A percentile compares a stretch with the other conserved stretches of the same genome.
Conservation (phyloP, 2,888 invertebrate species). For the Drosophila mercatorum region DNA sequence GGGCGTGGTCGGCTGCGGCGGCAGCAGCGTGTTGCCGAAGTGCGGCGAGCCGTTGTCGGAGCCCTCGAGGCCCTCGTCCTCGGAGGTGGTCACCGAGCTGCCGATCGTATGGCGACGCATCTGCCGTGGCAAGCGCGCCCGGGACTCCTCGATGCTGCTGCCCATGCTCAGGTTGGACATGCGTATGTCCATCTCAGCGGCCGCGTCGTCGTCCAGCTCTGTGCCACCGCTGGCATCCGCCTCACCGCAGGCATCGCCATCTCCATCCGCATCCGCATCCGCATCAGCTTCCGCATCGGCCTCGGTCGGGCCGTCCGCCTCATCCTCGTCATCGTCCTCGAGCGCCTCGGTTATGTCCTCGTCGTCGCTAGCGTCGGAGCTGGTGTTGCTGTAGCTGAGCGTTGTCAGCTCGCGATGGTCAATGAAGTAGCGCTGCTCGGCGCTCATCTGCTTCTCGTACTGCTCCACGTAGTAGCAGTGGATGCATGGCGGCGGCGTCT, state of each 20-base stretch:
- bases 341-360: slow-evolving; percentile 67
- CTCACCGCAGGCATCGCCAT: slow-evolving; percentile 68
- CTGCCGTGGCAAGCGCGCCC: slow-evolving; percentile 76
- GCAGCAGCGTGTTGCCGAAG: slow-evolving; percentile 85
- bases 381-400: slow-evolving; percentile 86
- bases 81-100: slow-evolving; percentile 83
- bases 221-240: slow-evolving; percentile 37
- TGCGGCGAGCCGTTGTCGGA: slow-evolving; percentile 85
- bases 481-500: slow-evolving; percentile 89
- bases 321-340: slow-evolving; percentile 74
- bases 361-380: slow-evolving; percentile 85
- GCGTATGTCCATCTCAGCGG: slow-evolving; percentile 72
- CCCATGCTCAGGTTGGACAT: slow-evolving; percentile 71
- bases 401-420: slow-evolving; percentile 82
- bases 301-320: neutral
- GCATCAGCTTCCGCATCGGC: slow-evolving; percentile 12
- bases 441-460: slow-evolving; percentile 87
- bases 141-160: slow-evolving; percentile 79
- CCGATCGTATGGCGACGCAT: slow-evolving; percentile 82
- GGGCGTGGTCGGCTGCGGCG: slow-evolving; percentile 85
- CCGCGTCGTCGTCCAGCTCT: slow-evolving; percentile 77
- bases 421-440: slow-evolving; percentile 83
- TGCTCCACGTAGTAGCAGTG: slow-evolving; percentile 92
- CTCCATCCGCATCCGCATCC: slow-evolving; percentile 77
- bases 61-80: slow-evolving; percentile 85